phyloP scores from a whole-genome alignment of 2,888 invertebrate genomes.

The Drosophila anceps region DNA sequence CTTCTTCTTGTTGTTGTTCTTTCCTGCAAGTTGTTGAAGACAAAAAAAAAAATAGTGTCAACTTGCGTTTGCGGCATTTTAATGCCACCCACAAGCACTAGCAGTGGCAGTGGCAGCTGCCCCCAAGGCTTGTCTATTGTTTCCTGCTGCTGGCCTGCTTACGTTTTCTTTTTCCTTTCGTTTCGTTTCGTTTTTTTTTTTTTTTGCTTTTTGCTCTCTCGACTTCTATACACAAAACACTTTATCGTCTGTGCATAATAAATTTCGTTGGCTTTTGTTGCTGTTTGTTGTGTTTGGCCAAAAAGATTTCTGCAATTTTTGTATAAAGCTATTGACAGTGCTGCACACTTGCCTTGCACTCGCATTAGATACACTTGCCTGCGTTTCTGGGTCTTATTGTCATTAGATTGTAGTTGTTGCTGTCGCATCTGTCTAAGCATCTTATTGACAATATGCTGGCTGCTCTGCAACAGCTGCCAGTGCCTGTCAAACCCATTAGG shows the following conservation, averaged over 20 bases:
- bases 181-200: slow-evolving; percentile 21
- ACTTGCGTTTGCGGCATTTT: slow-evolving; percentile 75
- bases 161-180: slow-evolving; percentile 17
- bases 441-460: slow-evolving; percentile 59
- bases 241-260: slow-evolving; percentile 81
- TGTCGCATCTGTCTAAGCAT: slow-evolving; percentile 18
- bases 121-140: slow-evolving; percentile 71
- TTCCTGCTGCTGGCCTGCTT: slow-evolving; percentile 53
- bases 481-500: slow-evolving; percentile 66
- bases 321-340: slow-evolving; percentile 69
- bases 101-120: slow-evolving; percentile 20
- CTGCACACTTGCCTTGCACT: slow-evolving; percentile 26
- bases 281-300: slow-evolving; percentile 34
- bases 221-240: slow-evolving; percentile 65
- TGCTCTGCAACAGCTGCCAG: slow-evolving; percentile 56
- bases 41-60: slow-evolving; percentile 69
- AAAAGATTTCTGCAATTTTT: slow-evolving; percentile 51
- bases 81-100: slow-evolving; percentile 56
- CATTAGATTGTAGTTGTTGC: slow-evolving; percentile 37
- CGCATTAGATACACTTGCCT: slow-evolving; percentile 75
- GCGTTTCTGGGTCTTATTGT: slow-evolving; percentile 33
- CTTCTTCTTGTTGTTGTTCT: slow-evolving; percentile 19
- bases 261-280: slow-evolving; percentile 61
- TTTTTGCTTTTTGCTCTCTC: slow-evolving; percentile 1
- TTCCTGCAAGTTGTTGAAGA: slow-evolving; percentile 63